Base-by-base conservation (phyloP, 2,888 invertebrate genomes). In the Andrena trimmerana region DNA sequence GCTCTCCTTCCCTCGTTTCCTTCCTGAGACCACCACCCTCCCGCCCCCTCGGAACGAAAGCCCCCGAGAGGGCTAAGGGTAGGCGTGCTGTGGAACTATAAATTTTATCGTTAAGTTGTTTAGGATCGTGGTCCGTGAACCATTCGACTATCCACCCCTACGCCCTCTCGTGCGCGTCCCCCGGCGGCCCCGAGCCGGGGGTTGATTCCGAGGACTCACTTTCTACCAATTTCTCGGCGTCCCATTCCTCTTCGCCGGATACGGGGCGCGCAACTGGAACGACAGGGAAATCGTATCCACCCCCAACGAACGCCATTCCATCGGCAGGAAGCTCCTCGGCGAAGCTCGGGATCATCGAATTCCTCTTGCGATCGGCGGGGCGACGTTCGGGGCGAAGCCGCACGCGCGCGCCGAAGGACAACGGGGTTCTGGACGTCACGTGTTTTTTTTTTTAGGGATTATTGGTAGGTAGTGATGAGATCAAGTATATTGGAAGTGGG, bases 51-150 rank as follows among this genome's bases (percentile, higher is more conserved):
- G 75, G 73, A 50, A 71, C 84, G 84, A 85, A 81, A 72, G 84
- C 84, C 85, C 24, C 42, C 6, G 65, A 81, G 88, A 89, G 86
- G 90, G 90, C 88, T 86, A 87, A 90, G 89, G 92, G 92, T 92
- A 91, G 94, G 93, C 94, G 92, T 93, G 92, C 91, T 93, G 86
- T 90, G 89, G 90, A 92, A 92, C 94, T 93, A 94, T 94, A 94
- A 94, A 94, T 94, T 94, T 93, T 92, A 91, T 93, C 93, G 93
- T 93, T 93, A 94, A 94, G 93, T 94, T 94, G 93, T 93, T 94
- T 94, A 94, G 94, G 92, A 91, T 89, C 90, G 90, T 88, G 91
- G 91, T 89, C 91, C 92, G 92, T 92, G 93, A 93, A 93, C 93
- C 74, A 50, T 67, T 81, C 77, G 72, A 54, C 81, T 81, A 73